Evolutionary conservation across 1,140 invertebrate species (phyloP).

Genomic region (Hycleus phaleratus): DNA sequence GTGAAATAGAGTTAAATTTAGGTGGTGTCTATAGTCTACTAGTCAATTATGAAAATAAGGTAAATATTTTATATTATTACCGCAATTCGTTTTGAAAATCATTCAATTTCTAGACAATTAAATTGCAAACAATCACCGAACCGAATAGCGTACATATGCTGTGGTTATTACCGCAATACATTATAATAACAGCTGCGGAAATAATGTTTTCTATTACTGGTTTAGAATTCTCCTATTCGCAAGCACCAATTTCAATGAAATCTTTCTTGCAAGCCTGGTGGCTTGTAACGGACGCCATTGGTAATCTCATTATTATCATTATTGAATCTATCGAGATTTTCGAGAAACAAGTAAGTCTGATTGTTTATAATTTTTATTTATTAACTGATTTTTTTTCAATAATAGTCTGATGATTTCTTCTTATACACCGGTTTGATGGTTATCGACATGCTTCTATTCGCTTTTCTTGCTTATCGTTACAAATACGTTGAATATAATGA

Average conservation of each 20-base stretch:
- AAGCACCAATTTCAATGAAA: constrained; percentile 89
- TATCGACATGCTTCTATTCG: constrained; percentile 73
- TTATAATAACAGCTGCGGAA: constrained; percentile 74
- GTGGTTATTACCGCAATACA: constrained; percentile 80
- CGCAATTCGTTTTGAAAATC: too few species aligned
- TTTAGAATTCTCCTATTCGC: constrained; percentile 83
- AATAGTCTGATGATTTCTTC: constrained; percentile 76
- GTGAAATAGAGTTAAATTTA: background rate
- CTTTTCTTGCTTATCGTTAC: constrained; percentile 64
- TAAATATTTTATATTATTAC: background rate
- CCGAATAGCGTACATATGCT: constrained; percentile 71
- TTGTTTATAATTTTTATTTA: constrained; percentile 34
- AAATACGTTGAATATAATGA: constrained; percentile 48
- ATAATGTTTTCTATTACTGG: constrained; percentile 89
- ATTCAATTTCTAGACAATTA: too few species aligned
- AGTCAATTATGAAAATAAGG: background rate
- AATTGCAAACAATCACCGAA: constrained; percentile 44
- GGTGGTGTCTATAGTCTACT: background rate
- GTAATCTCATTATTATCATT: constrained; percentile 84
- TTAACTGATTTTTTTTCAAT: constrained; percentile 9
- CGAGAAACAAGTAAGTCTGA: constrained; percentile 49
- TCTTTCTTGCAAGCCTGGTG: constrained; percentile 84
- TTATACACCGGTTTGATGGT: constrained; percentile 82
- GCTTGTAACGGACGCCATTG: constrained; percentile 82
- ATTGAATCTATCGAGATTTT: constrained; percentile 57